phyloP scores from a whole-genome alignment of 2,888 invertebrate genomes.

The Labia minor region DNA sequence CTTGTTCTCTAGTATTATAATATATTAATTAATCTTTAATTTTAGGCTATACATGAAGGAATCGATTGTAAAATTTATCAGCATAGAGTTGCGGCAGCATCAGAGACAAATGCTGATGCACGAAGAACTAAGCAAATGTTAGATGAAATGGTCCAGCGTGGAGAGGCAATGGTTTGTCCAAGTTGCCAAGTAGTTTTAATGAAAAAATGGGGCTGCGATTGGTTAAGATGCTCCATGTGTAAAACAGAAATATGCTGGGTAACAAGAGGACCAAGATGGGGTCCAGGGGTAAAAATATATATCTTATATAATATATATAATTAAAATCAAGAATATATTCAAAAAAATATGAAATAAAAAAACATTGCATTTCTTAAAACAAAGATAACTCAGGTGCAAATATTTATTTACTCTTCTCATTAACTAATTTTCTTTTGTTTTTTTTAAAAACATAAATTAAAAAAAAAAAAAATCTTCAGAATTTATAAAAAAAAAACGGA shows the following conservation, averaged over 20 bases:
- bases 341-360: too few species aligned
- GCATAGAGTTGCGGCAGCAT: conserved; percentile 47
- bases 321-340: neutral
- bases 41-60: conserved; percentile 64
- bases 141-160: conserved; percentile 68
- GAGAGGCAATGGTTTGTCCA: conserved; percentile 80
- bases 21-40: too few species aligned
- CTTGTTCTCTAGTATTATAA: too few species aligned
- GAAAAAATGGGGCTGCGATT: conserved; percentile 91
- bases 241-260: conserved; percentile 93
- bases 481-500: too few species aligned
- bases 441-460: too few species aligned
- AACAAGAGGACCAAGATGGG: conserved; percentile 60
- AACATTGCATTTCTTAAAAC: too few species aligned
- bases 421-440: too few species aligned
- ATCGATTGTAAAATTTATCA: conserved; percentile 74
- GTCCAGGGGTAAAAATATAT: conserved; percentile 43
- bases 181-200: conserved; percentile 73
- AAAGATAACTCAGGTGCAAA: too few species aligned
- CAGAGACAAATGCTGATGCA: conserved; percentile 57
- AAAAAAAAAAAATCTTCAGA: too few species aligned
- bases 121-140: conserved; percentile 65
- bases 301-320: neutral
- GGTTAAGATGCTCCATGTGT: conserved; percentile 83
- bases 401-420: too few species aligned